These are phyloP conservation scores for Poeciliopsis presidionis DNA, from an alignment of 2,797 vertebrate genomes.

Conservation along the genomic window DNA sequence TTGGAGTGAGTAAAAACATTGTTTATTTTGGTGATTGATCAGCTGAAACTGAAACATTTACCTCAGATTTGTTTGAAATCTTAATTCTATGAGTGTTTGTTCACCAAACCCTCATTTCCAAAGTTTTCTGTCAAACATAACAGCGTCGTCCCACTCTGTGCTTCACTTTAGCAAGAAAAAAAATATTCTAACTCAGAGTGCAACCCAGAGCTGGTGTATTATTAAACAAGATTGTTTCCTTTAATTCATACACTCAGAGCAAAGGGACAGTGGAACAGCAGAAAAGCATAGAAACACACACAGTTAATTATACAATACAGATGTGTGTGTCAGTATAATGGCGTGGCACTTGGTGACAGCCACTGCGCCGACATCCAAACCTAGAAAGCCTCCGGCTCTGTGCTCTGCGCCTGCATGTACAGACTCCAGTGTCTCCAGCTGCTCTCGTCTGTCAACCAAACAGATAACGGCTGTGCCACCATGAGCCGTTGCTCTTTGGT, in stretches of 20 bases:
- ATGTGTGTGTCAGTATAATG: constrained; percentile 58
- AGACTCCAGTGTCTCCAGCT: constrained; percentile 58
- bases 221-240: constrained; percentile 20
- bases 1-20: not conserved
- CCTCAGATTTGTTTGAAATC: not conserved
- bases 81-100: not conserved
- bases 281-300: constrained; percentile 15
- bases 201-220: not conserved
- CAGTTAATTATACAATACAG: constrained; percentile 39
- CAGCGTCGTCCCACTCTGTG: not conserved
- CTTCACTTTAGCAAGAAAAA: not conserved
- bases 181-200: not conserved
- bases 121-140: not conserved
- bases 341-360: constrained; percentile 63
- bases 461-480: constrained; percentile 51
- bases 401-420: constrained; percentile 45
- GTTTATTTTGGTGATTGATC: not conserved
- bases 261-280: constrained; percentile 10
- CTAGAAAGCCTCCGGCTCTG: constrained; percentile 60
- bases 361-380: constrained; percentile 59
- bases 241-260: constrained; percentile 18
- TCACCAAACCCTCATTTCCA: not conserved
- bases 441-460: constrained; percentile 65
- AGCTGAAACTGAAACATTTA: not conserved
- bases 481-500: constrained; percentile 54